phyloP scores from a whole-genome alignment of 2,888 invertebrate species.

The Reticulitermes lucifugus region DNA sequence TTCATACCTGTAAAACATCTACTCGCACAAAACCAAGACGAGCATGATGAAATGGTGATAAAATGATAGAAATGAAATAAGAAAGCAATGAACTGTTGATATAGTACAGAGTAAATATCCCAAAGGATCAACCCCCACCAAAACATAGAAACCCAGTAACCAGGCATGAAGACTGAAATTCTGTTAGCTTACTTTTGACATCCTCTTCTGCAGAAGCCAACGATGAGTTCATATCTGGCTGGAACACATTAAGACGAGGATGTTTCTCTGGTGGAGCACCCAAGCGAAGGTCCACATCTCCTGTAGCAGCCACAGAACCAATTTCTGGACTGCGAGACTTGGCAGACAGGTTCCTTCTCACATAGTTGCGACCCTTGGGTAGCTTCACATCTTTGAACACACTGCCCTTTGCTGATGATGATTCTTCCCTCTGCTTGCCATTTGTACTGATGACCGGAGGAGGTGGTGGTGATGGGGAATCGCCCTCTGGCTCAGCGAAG shows the following conservation, averaged over 20 bases:
- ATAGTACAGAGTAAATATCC: neutral
- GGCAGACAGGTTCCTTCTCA: slow-evolving; percentile 71
- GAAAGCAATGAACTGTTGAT: neutral
- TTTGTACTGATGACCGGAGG: slow-evolving; percentile 50
- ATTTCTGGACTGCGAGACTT: slow-evolving; percentile 66
- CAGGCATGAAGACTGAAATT: slow-evolving; percentile 57
- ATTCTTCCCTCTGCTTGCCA: slow-evolving; percentile 38
- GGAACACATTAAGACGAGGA: slow-evolving; percentile 58
- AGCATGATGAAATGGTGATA: neutral
- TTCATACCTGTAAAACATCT: neutral
- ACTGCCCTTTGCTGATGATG: slow-evolving; percentile 17
- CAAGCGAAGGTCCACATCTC: slow-evolving; percentile 63
- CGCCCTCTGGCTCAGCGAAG: slow-evolving; percentile 26
- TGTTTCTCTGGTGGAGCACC: slow-evolving; percentile 62
- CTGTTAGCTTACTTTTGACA: slow-evolving; percentile 50
- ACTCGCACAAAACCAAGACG: neutral
- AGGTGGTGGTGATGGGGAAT: slow-evolving; percentile 53
- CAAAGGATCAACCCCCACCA: slow-evolving; percentile 1
- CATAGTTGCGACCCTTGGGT: slow-evolving; percentile 70
- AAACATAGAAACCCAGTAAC: slow-evolving; percentile 13
- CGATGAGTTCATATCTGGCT: slow-evolving; percentile 29
- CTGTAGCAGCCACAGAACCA: slow-evolving; percentile 54
- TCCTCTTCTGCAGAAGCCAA: slow-evolving; percentile 40
- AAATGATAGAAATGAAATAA: slow-evolving; percentile 1
- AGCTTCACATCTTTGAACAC: slow-evolving; percentile 61